phyloP scores from a whole-genome alignment of 2,888 invertebrate species.

The Caenorhabditis sp. region DNA sequence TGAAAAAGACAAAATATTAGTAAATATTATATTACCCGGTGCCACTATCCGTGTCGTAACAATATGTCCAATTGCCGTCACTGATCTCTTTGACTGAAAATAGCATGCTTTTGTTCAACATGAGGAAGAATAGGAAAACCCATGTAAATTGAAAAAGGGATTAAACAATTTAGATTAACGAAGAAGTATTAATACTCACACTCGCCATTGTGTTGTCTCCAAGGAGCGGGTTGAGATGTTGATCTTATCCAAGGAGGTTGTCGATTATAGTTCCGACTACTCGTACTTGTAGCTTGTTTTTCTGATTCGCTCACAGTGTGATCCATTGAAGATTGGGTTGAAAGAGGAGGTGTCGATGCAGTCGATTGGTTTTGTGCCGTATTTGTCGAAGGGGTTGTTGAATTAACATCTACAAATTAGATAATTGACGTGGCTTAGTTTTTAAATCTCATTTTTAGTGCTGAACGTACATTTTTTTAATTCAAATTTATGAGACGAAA shows the following conservation, averaged over 20 bases:
- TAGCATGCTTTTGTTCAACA: neutral
- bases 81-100: slow-evolving; percentile 23
- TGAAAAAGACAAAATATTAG: neutral
- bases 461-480: too few species aligned
- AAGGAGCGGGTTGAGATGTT: slow-evolving; percentile 35
- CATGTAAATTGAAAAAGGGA: neutral
- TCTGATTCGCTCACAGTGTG: neutral
- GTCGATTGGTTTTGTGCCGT: neutral
- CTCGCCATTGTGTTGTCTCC: slow-evolving; percentile 11
- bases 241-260: slow-evolving; percentile 21
- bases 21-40: slow-evolving; percentile 4
- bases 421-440: neutral
- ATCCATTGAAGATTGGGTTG: neutral
- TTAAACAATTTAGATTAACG: slow-evolving; percentile 22
- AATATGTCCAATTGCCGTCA: slow-evolving; percentile 41
- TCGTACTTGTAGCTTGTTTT: too few species aligned
- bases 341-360: neutral
- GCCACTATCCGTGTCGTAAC: slow-evolving; percentile 18
- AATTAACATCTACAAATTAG: neutral
- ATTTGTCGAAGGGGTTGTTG: neutral
- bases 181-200: slow-evolving; percentile 26
- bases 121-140: neutral
- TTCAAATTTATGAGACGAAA: too few species aligned
- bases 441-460: neutral
- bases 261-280: neutral